Conservation (phyloP, 2,113 vertebrate species). For the Diadophis punctatus region DNA sequence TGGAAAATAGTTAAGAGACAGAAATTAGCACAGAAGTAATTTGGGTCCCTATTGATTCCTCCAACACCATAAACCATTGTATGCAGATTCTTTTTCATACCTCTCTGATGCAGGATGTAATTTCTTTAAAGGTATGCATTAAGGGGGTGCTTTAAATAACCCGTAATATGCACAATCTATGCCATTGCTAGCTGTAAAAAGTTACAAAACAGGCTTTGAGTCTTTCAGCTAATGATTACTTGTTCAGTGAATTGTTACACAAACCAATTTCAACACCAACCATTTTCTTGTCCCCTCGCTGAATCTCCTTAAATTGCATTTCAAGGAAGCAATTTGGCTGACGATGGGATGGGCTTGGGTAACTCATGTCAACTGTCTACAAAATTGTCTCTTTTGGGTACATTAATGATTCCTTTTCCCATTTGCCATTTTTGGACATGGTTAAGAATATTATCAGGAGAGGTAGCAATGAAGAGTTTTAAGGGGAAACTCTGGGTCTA, state of each 20-base stretch:
- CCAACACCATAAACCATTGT: constrained; percentile 25
- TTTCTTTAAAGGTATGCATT: constrained; percentile 35
- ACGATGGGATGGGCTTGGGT: constrained; percentile 24
- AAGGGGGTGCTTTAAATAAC: constrained; percentile 3
- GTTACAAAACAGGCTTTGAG: constrained; percentile 49
- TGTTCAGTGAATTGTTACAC: constrained; percentile 52
- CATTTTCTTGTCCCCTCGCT: constrained; percentile 39
- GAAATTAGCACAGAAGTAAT: constrained; percentile 19
- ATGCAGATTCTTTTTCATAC: constrained; percentile 12
- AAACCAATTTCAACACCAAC: constrained; percentile 52
- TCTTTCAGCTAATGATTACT: constrained; percentile 48
- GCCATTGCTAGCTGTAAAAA: constrained; percentile 44
- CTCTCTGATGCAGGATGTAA: constrained; percentile 37
- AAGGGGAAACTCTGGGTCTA: background rate
- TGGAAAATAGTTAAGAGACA: constrained; percentile 17
- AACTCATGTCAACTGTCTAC: constrained; percentile 41
- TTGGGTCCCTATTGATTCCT: constrained; percentile 25
- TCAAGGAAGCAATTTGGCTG: constrained; percentile 36
- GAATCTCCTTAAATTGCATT: constrained; percentile 48
- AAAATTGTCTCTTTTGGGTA: constrained; percentile 38
- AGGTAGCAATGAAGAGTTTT: background rate
- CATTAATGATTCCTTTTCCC: constrained; percentile 36
- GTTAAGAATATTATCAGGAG: background rate
- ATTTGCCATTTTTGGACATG: background rate
- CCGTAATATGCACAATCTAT: background rate